Base-by-base conservation (phyloP, 2,888 invertebrate species). In the Calameuta idolon region DNA sequence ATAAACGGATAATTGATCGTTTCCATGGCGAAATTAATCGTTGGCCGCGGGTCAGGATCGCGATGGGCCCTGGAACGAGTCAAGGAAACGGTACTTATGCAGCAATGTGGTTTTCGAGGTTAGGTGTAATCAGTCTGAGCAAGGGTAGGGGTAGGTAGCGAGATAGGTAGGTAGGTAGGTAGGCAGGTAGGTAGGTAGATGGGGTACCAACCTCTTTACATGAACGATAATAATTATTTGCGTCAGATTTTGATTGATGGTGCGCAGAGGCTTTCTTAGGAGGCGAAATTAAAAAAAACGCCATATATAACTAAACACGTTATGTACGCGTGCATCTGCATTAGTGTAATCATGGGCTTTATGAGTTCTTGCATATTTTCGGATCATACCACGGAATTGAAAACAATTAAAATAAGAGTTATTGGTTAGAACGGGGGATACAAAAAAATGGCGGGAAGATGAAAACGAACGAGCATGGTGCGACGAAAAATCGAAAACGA, bases 1-100 rank as follows among this genome's bases (percentile, higher is more conserved):
- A 69, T 30, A 69, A 69, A 69, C 30, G 69, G 69, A 69, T 81
- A 76, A 81, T 79, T 74, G 77, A 78, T 75, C 40, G 76, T 79
- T 71, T 75, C 80, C 81, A 76, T 77, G 77, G 76, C 78, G 80
- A 79, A 79, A 82, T 79, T 83, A 81, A 81, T 80, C 77, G 80
- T 71, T 76, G 75, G 74, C 74, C 78, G 75, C 81, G 79, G 81
- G 82, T 82, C 80, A 80, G 76, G 69, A 31, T 78, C 75, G 77
- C 33, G 69, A 76, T 74, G 78, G 71, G 74, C 69, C 77, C 73
- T 74, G 71, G 40, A 71, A 11, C 33, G 55, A 81, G 79, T 73
- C 71, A 79, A 77, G 77, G 77, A 79, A 79, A 75, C 40, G 79
- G 75, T 76, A 34, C 69, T 76, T 78, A 74, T 76, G 80, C 69